Conservation (phyloP, 2,888 invertebrate species). For the Leucophenga montana region DNA sequence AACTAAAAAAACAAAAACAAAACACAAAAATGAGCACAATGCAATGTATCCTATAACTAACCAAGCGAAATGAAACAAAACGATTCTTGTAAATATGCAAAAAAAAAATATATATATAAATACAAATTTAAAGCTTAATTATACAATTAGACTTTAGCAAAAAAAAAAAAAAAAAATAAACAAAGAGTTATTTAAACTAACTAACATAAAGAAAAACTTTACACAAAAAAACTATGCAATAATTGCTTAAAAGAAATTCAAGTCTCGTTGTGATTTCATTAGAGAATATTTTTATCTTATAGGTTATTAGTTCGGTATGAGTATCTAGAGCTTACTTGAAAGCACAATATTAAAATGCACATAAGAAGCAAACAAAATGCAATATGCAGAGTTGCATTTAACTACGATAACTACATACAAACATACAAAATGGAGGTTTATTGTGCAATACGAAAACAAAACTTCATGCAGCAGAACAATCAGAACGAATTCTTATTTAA, state of each 20-base stretch:
- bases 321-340: too few relatives aligned
- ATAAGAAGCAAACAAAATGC: background rate
- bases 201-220: background rate
- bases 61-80: slow-evolving; percentile 16
- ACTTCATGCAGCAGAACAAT: slow-evolving; percentile 6
- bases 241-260: slow-evolving; percentile 10
- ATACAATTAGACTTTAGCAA: too few relatives aligned
- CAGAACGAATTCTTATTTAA: background rate
- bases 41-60: slow-evolving; percentile 68
- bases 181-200: background rate
- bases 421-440: background rate
- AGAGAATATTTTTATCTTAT: background rate
- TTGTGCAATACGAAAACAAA: slow-evolving; percentile 19
- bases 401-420: background rate
- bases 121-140: too few relatives aligned
- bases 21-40: slow-evolving; percentile 62
- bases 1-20: slow-evolving; percentile 32
- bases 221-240: background rate
- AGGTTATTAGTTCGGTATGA: background rate
- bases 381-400: background rate
- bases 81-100: background rate
- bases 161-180: slow-evolving; percentile 1
- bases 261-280: slow-evolving; percentile 9
- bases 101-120: background rate
- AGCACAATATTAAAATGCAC: background rate